Conservation (phyloP, 2,113 vertebrate genomes). For the Campylomormyrus tamandua region DNA sequence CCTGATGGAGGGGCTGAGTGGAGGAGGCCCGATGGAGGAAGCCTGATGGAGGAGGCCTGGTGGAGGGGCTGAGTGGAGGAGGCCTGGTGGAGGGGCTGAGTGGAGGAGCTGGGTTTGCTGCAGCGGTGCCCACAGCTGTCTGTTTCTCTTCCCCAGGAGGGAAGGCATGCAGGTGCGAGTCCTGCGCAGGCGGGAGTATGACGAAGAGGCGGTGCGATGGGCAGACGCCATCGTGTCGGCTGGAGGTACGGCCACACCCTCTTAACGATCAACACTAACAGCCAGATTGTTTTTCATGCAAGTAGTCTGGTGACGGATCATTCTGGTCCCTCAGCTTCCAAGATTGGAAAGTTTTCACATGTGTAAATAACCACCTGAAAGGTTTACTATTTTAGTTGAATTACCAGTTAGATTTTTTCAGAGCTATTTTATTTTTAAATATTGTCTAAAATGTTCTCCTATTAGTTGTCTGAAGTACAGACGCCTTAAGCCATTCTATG, state of each 20-base stretch:
- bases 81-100: not conserved
- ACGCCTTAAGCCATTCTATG: no score
- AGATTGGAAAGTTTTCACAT: not conserved
- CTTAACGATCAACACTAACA: not conserved
- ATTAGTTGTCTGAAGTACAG: no score
- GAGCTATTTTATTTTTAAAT: no score
- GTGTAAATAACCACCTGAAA: no score
- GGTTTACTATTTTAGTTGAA: no score
- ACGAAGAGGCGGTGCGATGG: slow-evolving; percentile 85
- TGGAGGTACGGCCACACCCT: slow-evolving; percentile 65
- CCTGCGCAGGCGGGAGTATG: slow-evolving; percentile 84
- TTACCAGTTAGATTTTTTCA: no score
- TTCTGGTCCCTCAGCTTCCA: not conserved
- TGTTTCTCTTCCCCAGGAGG: slow-evolving; percentile 56
- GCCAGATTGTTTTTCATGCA: not conserved
- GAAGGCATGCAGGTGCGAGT: slow-evolving; percentile 81
- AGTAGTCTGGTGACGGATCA: not conserved
- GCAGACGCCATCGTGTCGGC: slow-evolving; percentile 91
- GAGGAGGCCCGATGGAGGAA: not conserved
- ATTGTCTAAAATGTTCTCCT: no score
- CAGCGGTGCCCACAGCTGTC: not conserved
- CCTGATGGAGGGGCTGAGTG: not conserved
- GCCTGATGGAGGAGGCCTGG: no score
- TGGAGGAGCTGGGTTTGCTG: not conserved
- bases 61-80: not conserved